A percentile compares a stretch with the other conserved stretches of the same genome.
Conservation (phyloP, 2,797 vertebrate species). For the Crypturellus tataupa region DNA sequence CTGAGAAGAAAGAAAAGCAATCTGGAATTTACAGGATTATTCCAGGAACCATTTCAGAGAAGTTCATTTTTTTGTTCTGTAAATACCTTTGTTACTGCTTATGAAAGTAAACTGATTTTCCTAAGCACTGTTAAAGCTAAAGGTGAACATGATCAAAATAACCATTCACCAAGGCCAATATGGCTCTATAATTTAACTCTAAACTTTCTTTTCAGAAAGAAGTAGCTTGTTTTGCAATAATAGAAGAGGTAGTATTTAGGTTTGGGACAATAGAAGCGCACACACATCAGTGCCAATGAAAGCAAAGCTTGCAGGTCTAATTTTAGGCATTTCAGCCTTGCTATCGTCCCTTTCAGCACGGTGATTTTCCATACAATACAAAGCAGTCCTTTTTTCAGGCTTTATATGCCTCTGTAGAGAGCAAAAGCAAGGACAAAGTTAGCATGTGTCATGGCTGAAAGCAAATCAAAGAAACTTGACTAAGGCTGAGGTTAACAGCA, state of each 20-base stretch:
- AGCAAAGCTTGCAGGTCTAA: constrained; percentile 75
- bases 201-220: constrained; percentile 40
- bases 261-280: constrained; percentile 6
- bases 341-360: constrained; percentile 69
- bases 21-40: constrained; percentile 7
- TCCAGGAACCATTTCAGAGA: constrained; percentile 33
- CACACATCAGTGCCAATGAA: constrained; percentile 51
- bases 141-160: constrained; percentile 2
- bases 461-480: constrained; percentile 59
- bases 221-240: constrained; percentile 5
- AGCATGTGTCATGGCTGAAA: constrained; percentile 63
- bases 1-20: background rate
- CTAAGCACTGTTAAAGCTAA: constrained; percentile 19
- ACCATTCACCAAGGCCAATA: background rate
- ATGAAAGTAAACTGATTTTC: constrained; percentile 14
- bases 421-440: constrained; percentile 67
- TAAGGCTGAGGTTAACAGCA: background rate
- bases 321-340: constrained; percentile 80
- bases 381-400: constrained; percentile 67
- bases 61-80: constrained; percentile 1
- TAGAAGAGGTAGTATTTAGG: constrained; percentile 34
- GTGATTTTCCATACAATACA: constrained; percentile 74
- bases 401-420: constrained; percentile 67
- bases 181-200: constrained; percentile 35
- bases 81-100: background rate